Conservation (phyloP, 2,888 invertebrate genomes). For the Tipula unca region DNA sequence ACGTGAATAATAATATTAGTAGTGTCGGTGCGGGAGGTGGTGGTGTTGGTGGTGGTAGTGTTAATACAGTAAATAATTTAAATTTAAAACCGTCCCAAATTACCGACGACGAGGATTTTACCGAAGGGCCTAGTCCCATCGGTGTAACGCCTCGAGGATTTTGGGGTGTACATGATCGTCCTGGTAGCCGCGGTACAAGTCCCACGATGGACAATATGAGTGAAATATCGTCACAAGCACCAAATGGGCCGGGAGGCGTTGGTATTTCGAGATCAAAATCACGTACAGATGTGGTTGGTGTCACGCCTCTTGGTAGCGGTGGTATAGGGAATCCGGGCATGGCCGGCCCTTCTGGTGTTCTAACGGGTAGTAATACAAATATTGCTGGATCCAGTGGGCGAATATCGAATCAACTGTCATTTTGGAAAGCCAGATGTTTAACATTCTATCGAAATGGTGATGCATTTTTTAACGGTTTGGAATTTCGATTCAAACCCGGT, state of each 20-base stretch:
- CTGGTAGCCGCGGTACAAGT: constrained; percentile 29
- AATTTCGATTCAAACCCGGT: constrained; percentile 80
- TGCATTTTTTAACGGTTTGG: constrained; percentile 82
- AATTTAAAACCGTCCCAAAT: background rate
- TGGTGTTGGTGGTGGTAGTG: background rate
- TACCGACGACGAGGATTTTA: constrained; percentile 23
- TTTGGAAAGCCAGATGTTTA: constrained; percentile 79
- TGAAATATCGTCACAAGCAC: constrained; percentile 47
- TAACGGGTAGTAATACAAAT: constrained; percentile 24
- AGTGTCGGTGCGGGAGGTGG: background rate
- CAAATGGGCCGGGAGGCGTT: constrained; percentile 34
- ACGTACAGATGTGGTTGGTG: constrained; percentile 35
- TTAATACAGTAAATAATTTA: background rate
- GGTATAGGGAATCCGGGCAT: background rate
- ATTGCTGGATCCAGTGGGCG: constrained; percentile 46
- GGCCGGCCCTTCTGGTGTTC: constrained; percentile 16
- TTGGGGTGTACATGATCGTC: constrained; percentile 29
- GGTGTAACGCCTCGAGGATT: constrained; percentile 27
- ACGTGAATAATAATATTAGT: background rate
- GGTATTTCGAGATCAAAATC: constrained; percentile 39
- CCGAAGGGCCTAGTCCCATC: constrained; percentile 18
- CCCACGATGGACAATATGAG: constrained; percentile 48
- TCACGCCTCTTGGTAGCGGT: background rate
- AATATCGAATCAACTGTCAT: constrained; percentile 67
- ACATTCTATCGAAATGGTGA: constrained; percentile 92